Percentiles rank a stretch among this genome's conserved stretches.
These are phyloP conservation scores for Numenius arquata DNA, from an alignment of 2,113 vertebrate genomes.

Conservation along the genomic window DNA sequence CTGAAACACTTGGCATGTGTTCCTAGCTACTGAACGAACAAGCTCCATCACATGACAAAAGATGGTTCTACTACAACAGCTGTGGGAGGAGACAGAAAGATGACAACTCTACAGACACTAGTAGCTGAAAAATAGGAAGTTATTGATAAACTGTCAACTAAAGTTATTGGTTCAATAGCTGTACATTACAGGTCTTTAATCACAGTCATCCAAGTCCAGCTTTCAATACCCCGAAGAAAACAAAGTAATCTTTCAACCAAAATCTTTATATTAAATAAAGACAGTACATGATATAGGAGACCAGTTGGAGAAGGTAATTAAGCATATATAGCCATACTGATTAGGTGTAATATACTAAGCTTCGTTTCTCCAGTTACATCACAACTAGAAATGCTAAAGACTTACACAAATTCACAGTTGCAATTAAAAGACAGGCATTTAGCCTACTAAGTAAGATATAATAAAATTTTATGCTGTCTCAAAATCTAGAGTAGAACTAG, in stretches of 20 bases:
- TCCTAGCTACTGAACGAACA: not conserved
- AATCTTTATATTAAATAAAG: not conserved
- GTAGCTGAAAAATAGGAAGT: not conserved
- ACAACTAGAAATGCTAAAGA: not conserved
- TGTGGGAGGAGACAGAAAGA: not conserved
- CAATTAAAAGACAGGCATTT: not conserved
- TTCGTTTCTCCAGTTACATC: not conserved
- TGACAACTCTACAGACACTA: not conserved
- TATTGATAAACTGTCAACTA: not conserved
- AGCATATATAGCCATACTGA: not conserved
- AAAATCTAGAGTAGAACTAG: not conserved
- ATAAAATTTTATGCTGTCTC: not conserved
- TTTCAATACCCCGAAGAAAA: not conserved
- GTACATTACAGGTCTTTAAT: not conserved
- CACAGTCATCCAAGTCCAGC: not conserved
- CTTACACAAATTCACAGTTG: not conserved
- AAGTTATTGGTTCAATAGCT: not conserved
- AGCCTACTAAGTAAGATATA: not conserved
- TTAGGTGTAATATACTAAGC: not conserved
- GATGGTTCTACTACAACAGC: not conserved
- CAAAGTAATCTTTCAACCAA: not conserved
- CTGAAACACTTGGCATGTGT: not conserved
- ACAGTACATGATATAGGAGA: not conserved
- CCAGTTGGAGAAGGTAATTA: not conserved
- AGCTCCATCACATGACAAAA: not conserved